A percentile compares a stretch with the other conserved stretches of the same genome.
Evolutionary conservation across 2,888 invertebrate genomes (phyloP).

Genomic region (Macaria notata): DNA sequence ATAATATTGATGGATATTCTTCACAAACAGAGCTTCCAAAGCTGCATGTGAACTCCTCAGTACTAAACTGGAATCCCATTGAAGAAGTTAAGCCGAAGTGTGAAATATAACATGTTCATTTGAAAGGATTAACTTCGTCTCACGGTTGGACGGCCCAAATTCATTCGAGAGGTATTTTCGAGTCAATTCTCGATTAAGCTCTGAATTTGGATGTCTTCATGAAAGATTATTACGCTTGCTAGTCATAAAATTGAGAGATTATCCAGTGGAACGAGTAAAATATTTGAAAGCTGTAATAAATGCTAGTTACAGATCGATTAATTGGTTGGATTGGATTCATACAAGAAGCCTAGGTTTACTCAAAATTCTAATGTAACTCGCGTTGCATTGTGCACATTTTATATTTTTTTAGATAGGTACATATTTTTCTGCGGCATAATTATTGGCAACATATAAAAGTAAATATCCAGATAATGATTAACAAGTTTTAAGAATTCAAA

Average conservation of each 20-base stretch:
- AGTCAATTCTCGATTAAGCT: conserved; percentile 18
- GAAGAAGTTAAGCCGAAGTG: conserved; percentile 31
- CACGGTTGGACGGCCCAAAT: conserved; percentile 22
- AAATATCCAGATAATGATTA: too few relatives aligned
- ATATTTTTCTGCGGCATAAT: too few relatives aligned
- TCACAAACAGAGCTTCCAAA: conserved; percentile 5
- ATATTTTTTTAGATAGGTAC: too few relatives aligned
- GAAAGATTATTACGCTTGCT: conserved; percentile 7
- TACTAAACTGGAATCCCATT: conserved; percentile 37
- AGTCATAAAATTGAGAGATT: background rate
- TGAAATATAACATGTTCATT: conserved; percentile 37
- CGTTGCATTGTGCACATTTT: too few relatives aligned
- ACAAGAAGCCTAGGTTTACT: too few relatives aligned
- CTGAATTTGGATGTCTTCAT: conserved; percentile 9
- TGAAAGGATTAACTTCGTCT: conserved; percentile 31
- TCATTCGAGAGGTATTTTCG: conserved; percentile 13
- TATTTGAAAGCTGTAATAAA: too few relatives aligned
- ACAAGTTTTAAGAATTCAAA: too few relatives aligned
- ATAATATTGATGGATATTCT: conserved; percentile 1
- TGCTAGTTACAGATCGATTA: too few relatives aligned
- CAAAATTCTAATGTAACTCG: too few relatives aligned
- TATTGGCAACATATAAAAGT: too few relatives aligned
- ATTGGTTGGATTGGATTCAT: too few relatives aligned
- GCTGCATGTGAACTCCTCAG: conserved; percentile 60
- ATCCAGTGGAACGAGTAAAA: too few relatives aligned